Conservation (phyloP, 2,113 vertebrate genomes). For the Falco punctatus region DNA sequence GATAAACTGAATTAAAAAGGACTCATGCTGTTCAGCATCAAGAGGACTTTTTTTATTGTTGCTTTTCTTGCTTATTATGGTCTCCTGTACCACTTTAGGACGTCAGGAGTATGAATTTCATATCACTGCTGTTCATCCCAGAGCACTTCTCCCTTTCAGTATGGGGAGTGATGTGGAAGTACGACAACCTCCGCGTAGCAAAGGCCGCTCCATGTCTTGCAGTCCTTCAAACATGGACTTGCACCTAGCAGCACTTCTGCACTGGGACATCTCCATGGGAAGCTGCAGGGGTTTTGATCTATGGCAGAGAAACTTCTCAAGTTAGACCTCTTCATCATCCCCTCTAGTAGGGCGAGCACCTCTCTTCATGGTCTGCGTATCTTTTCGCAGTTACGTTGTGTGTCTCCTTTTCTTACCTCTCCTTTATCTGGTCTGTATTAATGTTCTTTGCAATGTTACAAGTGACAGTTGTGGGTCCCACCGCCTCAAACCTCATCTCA, state of each 20-base stretch:
- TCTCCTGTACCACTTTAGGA: neutral
- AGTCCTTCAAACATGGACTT: neutral
- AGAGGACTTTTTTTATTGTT: neutral
- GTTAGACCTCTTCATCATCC: fast-evolving
- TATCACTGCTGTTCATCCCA: fast-evolving
- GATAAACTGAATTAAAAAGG: neutral
- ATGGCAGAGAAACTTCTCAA: neutral
- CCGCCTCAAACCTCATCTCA: neutral
- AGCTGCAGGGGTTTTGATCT: neutral
- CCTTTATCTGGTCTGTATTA: neutral
- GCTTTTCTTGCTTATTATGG: neutral
- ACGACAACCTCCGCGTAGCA: fast-evolving
- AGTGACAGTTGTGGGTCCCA: neutral
- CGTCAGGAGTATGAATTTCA: neutral
- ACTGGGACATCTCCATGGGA: fast-evolving
- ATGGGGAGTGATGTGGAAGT: too few relatives aligned
- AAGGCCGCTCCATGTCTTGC: fast-evolving
- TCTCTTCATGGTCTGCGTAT: fast-evolving
- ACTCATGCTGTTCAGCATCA: fast-evolving
- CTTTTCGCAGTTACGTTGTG: fast-evolving
- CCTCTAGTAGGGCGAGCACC: neutral
- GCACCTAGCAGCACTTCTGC: neutral
- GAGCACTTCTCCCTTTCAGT: fast-evolving
- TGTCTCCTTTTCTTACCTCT: too few relatives aligned
- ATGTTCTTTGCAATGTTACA: fast-evolving